Conservation (phyloP, 37 sponge, comb jelly and placozoan species). For the Ephydatia muelleri region DNA sequence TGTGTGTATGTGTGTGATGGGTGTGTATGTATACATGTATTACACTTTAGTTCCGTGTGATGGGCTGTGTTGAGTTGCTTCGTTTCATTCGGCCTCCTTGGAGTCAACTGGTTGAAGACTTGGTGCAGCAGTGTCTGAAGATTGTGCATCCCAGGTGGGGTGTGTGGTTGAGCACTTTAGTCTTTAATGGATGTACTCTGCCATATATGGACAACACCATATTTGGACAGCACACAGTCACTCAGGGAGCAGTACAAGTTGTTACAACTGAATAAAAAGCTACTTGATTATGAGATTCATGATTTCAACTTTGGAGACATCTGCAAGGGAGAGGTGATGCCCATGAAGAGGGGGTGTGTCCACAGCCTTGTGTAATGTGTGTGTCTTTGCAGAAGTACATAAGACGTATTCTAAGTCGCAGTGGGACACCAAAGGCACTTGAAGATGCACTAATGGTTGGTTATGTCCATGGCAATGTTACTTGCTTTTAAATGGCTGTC, state of each 20-base stretch:
- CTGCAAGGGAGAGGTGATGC: constrained; percentile 32
- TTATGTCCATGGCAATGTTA: neutral
- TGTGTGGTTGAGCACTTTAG: too few species aligned
- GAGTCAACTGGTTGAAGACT: constrained; percentile 56
- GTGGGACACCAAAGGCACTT: neutral
- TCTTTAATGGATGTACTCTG: too few species aligned
- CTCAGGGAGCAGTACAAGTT: constrained; percentile 52
- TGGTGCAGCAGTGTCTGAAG: constrained; percentile 46
- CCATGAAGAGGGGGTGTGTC: neutral
- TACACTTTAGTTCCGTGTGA: constrained; percentile 29
- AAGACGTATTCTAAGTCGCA: constrained; percentile 12
- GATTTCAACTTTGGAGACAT: constrained; percentile 53
- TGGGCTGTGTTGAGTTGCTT: constrained; percentile 52
- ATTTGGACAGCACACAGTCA: neutral
- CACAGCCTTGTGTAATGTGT: neutral
- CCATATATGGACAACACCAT: neutral
- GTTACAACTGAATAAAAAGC: constrained; percentile 55
- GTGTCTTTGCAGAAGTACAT: constrained; percentile 37
- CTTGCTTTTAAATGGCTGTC: neutral
- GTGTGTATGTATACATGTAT: neutral
- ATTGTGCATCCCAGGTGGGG: constrained; percentile 28
- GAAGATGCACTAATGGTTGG: constrained; percentile 48
- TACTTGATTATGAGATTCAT: constrained; percentile 53
- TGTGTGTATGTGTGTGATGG: neutral
- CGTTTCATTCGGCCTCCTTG: constrained; percentile 34